Conservation (phyloP, 2,797 vertebrate species). For the Chaetophractus vellerosus region DNA sequence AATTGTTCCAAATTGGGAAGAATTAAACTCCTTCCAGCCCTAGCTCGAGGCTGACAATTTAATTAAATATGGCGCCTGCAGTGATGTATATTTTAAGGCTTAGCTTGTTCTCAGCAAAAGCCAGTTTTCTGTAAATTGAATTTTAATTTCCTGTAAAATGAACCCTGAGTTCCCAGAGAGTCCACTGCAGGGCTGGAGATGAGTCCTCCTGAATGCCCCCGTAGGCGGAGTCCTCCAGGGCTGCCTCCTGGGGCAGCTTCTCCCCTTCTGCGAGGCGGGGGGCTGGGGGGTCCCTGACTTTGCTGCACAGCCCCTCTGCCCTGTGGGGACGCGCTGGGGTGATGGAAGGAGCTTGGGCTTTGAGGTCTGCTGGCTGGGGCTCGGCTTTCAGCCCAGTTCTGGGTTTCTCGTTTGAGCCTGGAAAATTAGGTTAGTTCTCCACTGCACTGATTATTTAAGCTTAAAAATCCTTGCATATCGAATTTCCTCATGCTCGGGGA, state of each 20-base stretch:
- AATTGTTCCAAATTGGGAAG: neutral
- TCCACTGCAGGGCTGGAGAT: neutral
- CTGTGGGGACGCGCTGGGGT: neutral
- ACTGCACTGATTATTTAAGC: neutral
- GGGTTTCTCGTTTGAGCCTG: neutral
- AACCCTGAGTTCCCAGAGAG: neutral
- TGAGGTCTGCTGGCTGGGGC: neutral
- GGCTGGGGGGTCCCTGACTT: neutral
- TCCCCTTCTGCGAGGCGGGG: neutral
- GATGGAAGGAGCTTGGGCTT: neutral
- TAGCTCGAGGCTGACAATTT: neutral
- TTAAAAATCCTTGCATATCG: neutral
- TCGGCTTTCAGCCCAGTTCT: conserved; percentile 40
- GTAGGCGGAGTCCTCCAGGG: neutral
- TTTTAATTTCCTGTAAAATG: neutral
- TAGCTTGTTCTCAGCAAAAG: conserved; percentile 7
- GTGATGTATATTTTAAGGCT: conserved; percentile 7
- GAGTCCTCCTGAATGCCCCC: neutral
- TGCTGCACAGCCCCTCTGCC: rapidly evolving
- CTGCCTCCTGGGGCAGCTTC: no score
- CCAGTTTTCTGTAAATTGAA: conserved; percentile 37
- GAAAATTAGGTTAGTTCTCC: neutral
- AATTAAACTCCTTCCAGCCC: neutral
- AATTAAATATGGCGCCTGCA: neutral
- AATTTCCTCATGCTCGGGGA: neutral